Percentiles rank a stretch among this genome's conserved stretches.
These are phyloP conservation scores for Gandaritis pyraliata DNA, from an alignment of 2,888 invertebrate species.

Conservation along the genomic window DNA sequence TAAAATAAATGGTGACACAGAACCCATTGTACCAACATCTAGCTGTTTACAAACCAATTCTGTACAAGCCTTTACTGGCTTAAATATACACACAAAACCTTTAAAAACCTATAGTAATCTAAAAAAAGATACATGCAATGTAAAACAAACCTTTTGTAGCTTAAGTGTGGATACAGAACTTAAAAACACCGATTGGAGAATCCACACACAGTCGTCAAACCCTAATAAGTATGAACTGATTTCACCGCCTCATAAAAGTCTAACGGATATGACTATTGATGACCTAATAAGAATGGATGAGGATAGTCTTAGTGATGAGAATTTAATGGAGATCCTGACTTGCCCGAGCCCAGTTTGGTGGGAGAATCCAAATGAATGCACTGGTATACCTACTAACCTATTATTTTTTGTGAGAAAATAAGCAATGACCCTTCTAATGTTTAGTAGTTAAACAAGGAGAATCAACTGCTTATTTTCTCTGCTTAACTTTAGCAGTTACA, in stretches of 20 bases:
- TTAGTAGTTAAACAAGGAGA: no score
- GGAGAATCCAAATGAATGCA: constrained; percentile 63
- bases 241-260: constrained; percentile 23
- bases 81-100: no score
- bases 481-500: no score
- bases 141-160: background rate
- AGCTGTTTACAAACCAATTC: no score
- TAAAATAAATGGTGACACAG: background rate
- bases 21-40: no score
- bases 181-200: background rate
- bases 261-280: constrained; percentile 49
- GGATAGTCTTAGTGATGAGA: constrained; percentile 66
- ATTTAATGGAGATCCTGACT: constrained; percentile 71
- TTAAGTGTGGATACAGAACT: background rate
- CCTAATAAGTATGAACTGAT: constrained; percentile 16
- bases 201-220: background rate
- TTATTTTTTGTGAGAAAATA: no score
- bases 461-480: no score
- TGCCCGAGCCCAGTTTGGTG: constrained; percentile 80
- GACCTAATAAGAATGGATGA: constrained; percentile 61
- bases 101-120: no score
- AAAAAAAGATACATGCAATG: background rate
- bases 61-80: no score
- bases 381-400: constrained; percentile 52
- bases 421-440: no score